Evolutionary conservation across 1,140 invertebrate genomes (phyloP).

Genomic region (Hestina assimilis): DNA sequence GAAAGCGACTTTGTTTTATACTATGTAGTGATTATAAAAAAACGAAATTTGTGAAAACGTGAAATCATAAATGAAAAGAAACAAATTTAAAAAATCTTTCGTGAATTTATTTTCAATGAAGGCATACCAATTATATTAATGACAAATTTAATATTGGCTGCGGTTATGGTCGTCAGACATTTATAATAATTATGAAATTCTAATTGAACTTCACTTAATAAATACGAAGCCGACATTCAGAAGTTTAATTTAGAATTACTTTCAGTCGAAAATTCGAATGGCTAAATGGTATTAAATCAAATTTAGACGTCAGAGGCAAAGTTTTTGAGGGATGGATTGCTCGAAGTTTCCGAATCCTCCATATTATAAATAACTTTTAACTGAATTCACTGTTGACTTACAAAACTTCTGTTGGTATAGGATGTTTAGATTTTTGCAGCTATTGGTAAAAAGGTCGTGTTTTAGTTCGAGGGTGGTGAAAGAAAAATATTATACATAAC

Average conservation of each 20-base stretch:
- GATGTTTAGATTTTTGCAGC: background rate
- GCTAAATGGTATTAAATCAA: conserved; percentile 12
- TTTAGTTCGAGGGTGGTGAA: background rate
- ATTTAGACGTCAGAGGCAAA: conserved; percentile 10
- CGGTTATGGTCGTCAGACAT: too few relatives aligned
- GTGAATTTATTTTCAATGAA: too few relatives aligned
- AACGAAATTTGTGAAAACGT: too few relatives aligned
- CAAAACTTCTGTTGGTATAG: background rate
- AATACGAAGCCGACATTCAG: background rate
- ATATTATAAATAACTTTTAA: conserved; percentile 12
- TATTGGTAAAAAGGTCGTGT: background rate
- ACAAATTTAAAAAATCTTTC: too few relatives aligned
- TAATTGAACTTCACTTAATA: too few relatives aligned
- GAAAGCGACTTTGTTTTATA: too few relatives aligned
- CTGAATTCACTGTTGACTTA: background rate
- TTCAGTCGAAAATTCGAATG: conserved; percentile 4
- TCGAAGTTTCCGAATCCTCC: background rate
- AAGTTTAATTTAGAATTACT: conserved; percentile 7
- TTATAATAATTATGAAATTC: too few relatives aligned
- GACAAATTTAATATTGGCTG: too few relatives aligned
- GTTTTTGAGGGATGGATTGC: conserved; percentile 7
- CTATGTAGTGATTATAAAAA: too few relatives aligned
- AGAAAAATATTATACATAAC: background rate
- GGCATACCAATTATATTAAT: too few relatives aligned
- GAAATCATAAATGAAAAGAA: too few relatives aligned